A percentile compares a stretch with the other conserved stretches of the same genome.
Conservation (phyloP, 2,797 vertebrate genomes). For the Pseudopleuronectes americanus region DNA sequence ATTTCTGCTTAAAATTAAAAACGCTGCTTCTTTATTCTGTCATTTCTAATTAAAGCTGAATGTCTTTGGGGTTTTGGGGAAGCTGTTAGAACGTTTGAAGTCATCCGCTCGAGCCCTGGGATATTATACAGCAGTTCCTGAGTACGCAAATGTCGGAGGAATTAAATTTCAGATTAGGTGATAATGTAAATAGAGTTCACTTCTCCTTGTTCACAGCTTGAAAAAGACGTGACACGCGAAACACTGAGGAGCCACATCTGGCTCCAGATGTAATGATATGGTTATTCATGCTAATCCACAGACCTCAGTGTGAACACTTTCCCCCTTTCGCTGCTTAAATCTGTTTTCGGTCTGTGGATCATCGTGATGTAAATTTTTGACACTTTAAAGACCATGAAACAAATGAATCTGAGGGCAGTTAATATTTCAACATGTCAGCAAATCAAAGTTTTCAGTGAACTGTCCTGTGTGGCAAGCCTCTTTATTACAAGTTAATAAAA, state of each 20-base stretch:
- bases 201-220: constrained; percentile 9
- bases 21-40: too few relatives aligned
- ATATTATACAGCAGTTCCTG: too few relatives aligned
- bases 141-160: neutral
- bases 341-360: constrained; percentile 25
- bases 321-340: neutral
- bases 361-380: constrained; percentile 18
- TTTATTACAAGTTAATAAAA: neutral
- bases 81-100: too few relatives aligned
- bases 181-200: constrained; percentile 1
- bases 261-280: constrained; percentile 41
- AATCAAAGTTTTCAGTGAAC: neutral
- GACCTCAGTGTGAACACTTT: constrained; percentile 8
- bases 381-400: constrained; percentile 23
- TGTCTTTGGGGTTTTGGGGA: too few relatives aligned
- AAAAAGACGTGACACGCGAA: constrained; percentile 7
- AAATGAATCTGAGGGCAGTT: constrained; percentile 1
- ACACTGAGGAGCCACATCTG: constrained; percentile 40
- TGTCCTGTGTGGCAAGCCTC: too few relatives aligned
- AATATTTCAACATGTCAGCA: neutral
- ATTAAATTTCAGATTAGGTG: neutral
- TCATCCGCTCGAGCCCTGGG: too few relatives aligned
- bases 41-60: too few relatives aligned
- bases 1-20: too few relatives aligned
- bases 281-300: constrained; percentile 33